These are phyloP conservation scores for Anabas testudineus DNA, from an alignment of 2,797 vertebrate species.

Conservation along the genomic window DNA sequence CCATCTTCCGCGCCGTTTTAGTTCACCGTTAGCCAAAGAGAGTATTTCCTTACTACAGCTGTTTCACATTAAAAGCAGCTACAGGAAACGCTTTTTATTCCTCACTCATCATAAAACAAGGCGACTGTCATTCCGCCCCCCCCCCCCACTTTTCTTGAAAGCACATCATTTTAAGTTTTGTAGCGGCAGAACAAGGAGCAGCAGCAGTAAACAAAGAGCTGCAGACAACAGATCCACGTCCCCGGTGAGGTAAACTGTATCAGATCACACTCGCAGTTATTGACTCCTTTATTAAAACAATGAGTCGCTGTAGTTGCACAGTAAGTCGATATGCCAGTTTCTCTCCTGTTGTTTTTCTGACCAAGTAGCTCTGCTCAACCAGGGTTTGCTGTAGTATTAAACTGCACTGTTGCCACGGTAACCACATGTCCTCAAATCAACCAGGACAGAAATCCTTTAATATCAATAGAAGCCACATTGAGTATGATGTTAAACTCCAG, in stretches of 20 bases:
- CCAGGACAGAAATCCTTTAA: neutral
- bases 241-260: neutral
- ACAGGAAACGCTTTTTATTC: neutral
- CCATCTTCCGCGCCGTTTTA: neutral
- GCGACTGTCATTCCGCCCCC: no score
- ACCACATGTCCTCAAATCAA: neutral
- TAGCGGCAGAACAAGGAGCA: neutral
- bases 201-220: no score
- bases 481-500: neutral
- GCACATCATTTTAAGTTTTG: neutral
- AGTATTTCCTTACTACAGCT: neutral
- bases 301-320: neutral
- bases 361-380: neutral
- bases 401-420: constrained; percentile 7
- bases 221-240: neutral
- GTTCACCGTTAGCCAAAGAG: neutral
- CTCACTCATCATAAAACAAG: neutral
- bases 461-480: constrained; percentile 1
- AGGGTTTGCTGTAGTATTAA: constrained; percentile 1
- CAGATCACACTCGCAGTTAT: neutral
- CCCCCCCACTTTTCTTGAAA: neutral
- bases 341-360: constrained; percentile 8
- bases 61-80: neutral
- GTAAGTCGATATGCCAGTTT: neutral
- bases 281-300: neutral